These are phyloP conservation scores for Onychomys arenicola DNA, from an alignment of 2,797 vertebrate genomes.

Conservation along the genomic window DNA sequence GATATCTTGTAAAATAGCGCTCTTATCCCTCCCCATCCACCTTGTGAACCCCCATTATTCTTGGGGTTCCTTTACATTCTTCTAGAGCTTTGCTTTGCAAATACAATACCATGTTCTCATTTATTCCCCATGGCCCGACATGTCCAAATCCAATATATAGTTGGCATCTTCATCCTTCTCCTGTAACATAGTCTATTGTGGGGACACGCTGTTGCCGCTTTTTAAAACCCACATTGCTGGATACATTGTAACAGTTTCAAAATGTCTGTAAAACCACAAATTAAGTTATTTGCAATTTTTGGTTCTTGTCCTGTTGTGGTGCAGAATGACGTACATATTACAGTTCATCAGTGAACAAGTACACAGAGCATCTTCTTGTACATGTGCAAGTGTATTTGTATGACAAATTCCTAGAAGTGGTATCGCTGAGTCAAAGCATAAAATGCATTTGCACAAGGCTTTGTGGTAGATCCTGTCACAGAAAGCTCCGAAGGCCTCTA, in stretches of 20 bases:
- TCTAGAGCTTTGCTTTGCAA: background rate
- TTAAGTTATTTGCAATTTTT: background rate
- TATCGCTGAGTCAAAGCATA: constrained; percentile 27
- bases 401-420: background rate
- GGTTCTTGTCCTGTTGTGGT: background rate
- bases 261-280: constrained; percentile 18
- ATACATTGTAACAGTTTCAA: constrained; percentile 12
- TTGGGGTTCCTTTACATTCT: background rate
- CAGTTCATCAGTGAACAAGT: background rate
- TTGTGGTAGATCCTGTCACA: background rate
- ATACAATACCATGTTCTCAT: background rate
- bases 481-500: background rate
- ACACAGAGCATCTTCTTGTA: background rate
- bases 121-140: background rate
- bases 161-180: background rate
- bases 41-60: background rate
- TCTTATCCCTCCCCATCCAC: background rate
- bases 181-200: background rate
- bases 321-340: background rate
- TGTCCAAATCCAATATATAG: background rate
- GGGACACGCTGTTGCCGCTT: background rate
- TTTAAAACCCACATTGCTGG: background rate
- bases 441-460: constrained; percentile 1
- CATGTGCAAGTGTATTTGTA: background rate
- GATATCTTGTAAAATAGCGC: background rate